These are phyloP conservation scores for Coracopsis vasa DNA, from an alignment of 2,113 vertebrate genomes.

Conservation along the genomic window DNA sequence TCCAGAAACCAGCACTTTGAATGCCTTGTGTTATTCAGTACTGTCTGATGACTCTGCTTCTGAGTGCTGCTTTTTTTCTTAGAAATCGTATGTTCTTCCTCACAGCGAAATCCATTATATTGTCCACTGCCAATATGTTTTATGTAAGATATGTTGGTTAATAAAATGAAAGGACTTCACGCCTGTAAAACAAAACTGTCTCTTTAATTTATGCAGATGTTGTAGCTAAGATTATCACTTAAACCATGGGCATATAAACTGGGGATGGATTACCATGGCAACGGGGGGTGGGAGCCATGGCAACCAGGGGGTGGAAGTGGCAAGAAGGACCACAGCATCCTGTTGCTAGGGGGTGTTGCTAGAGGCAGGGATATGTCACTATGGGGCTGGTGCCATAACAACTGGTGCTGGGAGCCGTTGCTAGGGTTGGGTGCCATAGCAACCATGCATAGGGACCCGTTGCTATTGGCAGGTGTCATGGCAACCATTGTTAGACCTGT, in stretches of 20 bases:
- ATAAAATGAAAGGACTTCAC: neutral
- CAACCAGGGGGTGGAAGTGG: neutral
- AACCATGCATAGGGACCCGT: neutral
- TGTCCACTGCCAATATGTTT: neutral
- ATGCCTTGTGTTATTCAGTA: neutral
- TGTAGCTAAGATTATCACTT: neutral
- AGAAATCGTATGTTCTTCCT: neutral
- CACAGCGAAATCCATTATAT: neutral
- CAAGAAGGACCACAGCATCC: neutral
- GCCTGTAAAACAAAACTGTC: neutral
- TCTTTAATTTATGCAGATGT: neutral
- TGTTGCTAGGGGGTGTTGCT: neutral
- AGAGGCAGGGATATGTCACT: neutral
- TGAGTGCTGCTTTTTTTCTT: neutral
- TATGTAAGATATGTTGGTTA: neutral
- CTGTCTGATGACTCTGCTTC: neutral
- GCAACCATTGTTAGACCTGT: neutral
- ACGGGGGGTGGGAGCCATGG: neutral
- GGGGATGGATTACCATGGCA: neutral
- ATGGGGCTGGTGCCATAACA: neutral
- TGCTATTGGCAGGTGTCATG: neutral
- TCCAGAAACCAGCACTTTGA: neutral
- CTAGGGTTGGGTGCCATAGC: no score
- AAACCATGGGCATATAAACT: constrained; percentile 54
- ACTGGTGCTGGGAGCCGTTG: neutral